Base-by-base conservation (phyloP, 2,797 vertebrate genomes). In the Sciurus carolinensis region DNA sequence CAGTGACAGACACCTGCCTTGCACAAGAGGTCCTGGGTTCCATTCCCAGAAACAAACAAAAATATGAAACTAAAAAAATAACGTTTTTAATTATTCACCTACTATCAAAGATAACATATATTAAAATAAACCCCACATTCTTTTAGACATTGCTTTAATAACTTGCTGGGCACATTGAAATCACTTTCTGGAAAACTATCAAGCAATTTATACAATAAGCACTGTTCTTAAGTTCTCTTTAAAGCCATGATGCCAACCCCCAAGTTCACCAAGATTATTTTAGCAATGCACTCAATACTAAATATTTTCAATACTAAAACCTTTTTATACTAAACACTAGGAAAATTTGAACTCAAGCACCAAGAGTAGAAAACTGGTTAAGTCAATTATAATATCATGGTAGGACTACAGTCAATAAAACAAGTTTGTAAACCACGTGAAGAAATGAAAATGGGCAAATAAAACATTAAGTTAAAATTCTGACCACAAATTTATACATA, bases 11-110 rank as follows among this genome's bases (percentile, higher is more conserved):
- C 5, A 30, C 14, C 7, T 76, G 26, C 2, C 28, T 33, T 15
- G 15, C 30, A 47, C 5, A 11, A 47, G 18, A n/a, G 66, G 66
- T n/a, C 33, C 13, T 67, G 66, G 7, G 33, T 67, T 67, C 7
- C 14, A n/a, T 33, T 13, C 62, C 28, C 18, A 66, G 42, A 22
- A 6, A 22, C 1, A 82, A 59, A 33, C 26, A 28, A 8, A 67
- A 52, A 59, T 22, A 42, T 15, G 12, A 72, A 11, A 87, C 36
- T 87, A 77, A 79, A 76, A 39, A 93, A 30, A 54, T 71, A 86
- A 94, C 15, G 90, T 87, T 30, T 14, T 76, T 79, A 85, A 87
- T 89, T 73, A 57, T 75, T 77, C 33, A 87, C 57, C 28, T 81
- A 17, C 10, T 44, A 33, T 44, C 14, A 85, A 90, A 90, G 20